Evolutionary conservation across 2,888 invertebrate species (phyloP).

Genomic region (Oeneis ivallda): DNA sequence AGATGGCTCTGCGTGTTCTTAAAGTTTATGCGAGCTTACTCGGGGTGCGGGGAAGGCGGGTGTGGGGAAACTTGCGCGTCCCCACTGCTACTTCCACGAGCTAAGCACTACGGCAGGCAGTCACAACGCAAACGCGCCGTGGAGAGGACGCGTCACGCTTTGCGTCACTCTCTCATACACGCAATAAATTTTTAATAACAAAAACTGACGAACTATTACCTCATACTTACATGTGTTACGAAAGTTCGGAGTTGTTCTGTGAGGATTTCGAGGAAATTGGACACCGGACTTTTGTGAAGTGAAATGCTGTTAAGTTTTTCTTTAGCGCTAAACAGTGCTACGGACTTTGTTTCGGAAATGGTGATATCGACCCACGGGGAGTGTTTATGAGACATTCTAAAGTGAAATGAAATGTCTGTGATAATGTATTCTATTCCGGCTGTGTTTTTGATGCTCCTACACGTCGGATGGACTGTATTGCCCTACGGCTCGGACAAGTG

Average conservation of each 20-base stretch:
- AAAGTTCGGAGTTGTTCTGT: conserved; percentile 43
- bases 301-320: conserved; percentile 78
- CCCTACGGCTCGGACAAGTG: conserved; percentile 79
- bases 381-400: conserved; percentile 79
- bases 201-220: conserved; percentile 60
- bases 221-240: conserved; percentile 56
- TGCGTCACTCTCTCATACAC: conserved; percentile 64
- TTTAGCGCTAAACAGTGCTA: conserved; percentile 67
- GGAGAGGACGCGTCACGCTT: conserved; percentile 60
- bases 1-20: conserved; percentile 60
- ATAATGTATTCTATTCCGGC: conserved; percentile 74
- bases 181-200: conserved; percentile 75
- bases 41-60: conserved; percentile 52
- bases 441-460: conserved; percentile 79
- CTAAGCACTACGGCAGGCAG: conserved; percentile 69
- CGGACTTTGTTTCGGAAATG: conserved; percentile 81
- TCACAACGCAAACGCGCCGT: conserved; percentile 72
- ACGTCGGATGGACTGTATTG: conserved; percentile 77
- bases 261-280: conserved; percentile 50
- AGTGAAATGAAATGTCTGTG: conserved; percentile 81
- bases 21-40: conserved; percentile 53
- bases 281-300: conserved; percentile 69
- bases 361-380: conserved; percentile 81
- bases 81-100: conserved; percentile 72
- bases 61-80: conserved; percentile 68